phyloP scores from a whole-genome alignment of 1,140 invertebrate species.

The Drosophila albomicans region DNA sequence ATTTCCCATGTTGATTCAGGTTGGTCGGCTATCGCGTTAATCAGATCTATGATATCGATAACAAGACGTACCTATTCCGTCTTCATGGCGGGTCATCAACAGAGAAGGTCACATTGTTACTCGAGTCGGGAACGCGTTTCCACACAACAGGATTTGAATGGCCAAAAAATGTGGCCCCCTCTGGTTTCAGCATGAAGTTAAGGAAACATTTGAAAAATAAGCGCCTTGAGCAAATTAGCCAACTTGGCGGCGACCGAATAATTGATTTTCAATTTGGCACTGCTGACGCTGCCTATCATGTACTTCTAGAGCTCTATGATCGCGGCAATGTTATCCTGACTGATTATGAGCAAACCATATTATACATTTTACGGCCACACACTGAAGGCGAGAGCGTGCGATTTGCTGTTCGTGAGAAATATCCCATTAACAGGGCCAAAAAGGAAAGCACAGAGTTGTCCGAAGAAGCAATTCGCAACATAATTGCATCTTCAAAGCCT shows the following conservation, averaged over 20 bases:
- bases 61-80: conserved; percentile 97
- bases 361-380: conserved; percentile 97
- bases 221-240: conserved; percentile 93
- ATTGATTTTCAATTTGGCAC: conserved; percentile 97
- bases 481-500: conserved; percentile 89
- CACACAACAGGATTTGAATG: conserved; percentile 98
- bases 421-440: conserved; percentile 91
- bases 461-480: conserved; percentile 84
- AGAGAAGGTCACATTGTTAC: conserved; percentile 92
- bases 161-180: conserved; percentile 98
- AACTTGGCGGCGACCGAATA: conserved; percentile 95
- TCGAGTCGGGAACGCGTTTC: conserved; percentile 97
- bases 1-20: conserved; percentile 85
- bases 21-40: conserved; percentile 96
- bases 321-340: conserved; percentile 98
- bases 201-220: conserved; percentile 99
- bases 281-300: conserved; percentile 97
- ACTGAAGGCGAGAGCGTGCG: conserved; percentile 96
- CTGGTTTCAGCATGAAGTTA: conserved; percentile 99
- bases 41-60: conserved; percentile 99
- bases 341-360: conserved; percentile 95
- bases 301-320: conserved; percentile 98
- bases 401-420: conserved; percentile 96
- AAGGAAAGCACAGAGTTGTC: conserved; percentile 86
- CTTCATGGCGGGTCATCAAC: conserved; percentile 92